A percentile compares a stretch with the other conserved stretches of the same genome.
These are phyloP conservation scores for Sarcophaga bullata DNA, from an alignment of 1,140 invertebrate species.

Conservation along the genomic window DNA sequence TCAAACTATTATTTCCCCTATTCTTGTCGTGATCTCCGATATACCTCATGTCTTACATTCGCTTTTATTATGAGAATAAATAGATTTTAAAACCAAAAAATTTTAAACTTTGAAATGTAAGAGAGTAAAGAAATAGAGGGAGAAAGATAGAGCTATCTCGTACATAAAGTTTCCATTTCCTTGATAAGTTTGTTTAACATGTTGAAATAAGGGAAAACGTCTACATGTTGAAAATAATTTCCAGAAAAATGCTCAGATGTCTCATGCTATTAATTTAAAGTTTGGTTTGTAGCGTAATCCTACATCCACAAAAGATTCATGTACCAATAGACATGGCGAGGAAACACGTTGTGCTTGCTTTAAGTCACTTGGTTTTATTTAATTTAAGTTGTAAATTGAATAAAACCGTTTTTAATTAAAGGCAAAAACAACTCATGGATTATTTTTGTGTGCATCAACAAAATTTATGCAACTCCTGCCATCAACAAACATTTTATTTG, in stretches of 20 bases:
- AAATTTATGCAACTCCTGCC: too few relatives aligned
- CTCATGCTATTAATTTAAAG: background rate
- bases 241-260: background rate
- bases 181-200: slow-evolving; percentile 14
- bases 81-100: too few relatives aligned
- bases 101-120: background rate
- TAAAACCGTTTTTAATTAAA: background rate
- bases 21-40: background rate
- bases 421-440: too few relatives aligned
- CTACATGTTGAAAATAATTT: background rate
- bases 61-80: background rate
- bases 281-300: background rate
- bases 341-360: background rate
- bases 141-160: background rate
- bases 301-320: too few relatives aligned
- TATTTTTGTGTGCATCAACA: too few relatives aligned
- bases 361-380: background rate
- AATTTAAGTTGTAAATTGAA: slow-evolving; percentile 2
- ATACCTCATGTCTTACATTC: background rate
- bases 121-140: background rate
- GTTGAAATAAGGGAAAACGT: background rate
- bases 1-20: background rate
- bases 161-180: slow-evolving; percentile 18
- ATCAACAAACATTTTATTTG: too few relatives aligned
- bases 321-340: background rate